Base-by-base conservation (phyloP, 2,888 invertebrate species). In the Nomada fabriciana region DNA sequence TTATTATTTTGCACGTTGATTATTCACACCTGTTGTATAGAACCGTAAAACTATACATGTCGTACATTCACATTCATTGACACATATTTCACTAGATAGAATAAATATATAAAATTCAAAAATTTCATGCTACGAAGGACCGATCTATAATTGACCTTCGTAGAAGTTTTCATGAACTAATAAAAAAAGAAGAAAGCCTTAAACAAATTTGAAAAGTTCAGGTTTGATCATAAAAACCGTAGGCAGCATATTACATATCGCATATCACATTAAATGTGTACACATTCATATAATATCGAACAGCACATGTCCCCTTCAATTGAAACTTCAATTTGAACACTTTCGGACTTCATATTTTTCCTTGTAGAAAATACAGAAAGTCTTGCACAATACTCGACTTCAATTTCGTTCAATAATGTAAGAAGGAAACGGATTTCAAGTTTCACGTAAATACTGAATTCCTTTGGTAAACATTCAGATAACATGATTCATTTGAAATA, bases 241-340 rank as follows among this genome's bases (percentile, higher is more conserved):
- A 71, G 52, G 47, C 47, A 59, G 71, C 78, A 73, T 83, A 76
- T 85, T 81, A 85, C 76, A 81, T 81, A 86, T 85, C 77, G 86
- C 85, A 88, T 88, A 88, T 88, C 86, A 85, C 64, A 80, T 70
- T 76, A 59, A 84, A 76, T 69, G 65, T 69, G 69, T 69, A 59
- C 36, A 79, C 67, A 52, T 18, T 73, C 36, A 47, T 47, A 60
- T 71, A 78, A 71, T 36, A 61, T 79, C n/a, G n/a, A 71, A 61
- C 18, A 20, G 29, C 25, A 47, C 53, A 25, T 43, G 20, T 53
- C 53, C 36, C 13, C 10, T 60, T 23, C 47, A 36, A n/a, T 47
- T 11, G 53, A 2, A 65, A 52, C 64, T 42, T 23, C 20, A 36
- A 23, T 25, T 52, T 29, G 25, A 63, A 64, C 25, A 36, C 18